Base-by-base conservation (phyloP, 2,113 vertebrate species). In the Nanorana parkeri region DNA sequence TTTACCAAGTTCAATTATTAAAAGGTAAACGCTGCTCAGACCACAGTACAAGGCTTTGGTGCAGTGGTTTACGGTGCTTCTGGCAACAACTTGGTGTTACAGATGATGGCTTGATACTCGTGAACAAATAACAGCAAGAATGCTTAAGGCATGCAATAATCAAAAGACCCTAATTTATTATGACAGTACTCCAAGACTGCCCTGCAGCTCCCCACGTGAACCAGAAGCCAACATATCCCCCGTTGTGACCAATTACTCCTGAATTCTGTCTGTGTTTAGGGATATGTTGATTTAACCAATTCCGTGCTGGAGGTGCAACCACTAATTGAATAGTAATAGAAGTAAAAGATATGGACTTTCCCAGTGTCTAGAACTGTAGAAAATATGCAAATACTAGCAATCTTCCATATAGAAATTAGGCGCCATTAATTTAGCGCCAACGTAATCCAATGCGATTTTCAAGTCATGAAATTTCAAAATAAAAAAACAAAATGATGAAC, bases 161-260 rank as follows among this genome's bases (percentile, higher is more conserved):
- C n/a, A n/a, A n/a, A n/a, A n/a, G n/a, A 79, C 2, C 29, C 52
- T 79, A 56, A 79, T 79, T 56, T 41, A 29, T 24, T 23, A 41
- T 58, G 77, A 79, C 65, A 68, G 77, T 10, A 32, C 3, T 23
- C 77, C 17, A 55, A 68, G 64, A 55, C n/a, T 29, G 24, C 47
- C 76, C 63, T 28, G 64, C 20, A 79, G 65, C 28, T 17, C 17
- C 51, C n/a, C 7, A 20, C 29, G 47, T 79, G 64, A 41, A 29
- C 77, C 66, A 79, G 29, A 68, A 60, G 52, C 54, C 19, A 69
- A 60, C 77, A 60, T 68, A 41, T 67, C 36, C 51, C 51, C 64
- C 21, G 13, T 21, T 56, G n/a, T 68, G 24, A 68, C 26, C 52
- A 68, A 13, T 36, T 68, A 19, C 67, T 68, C 67, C 2, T 20